Evolutionary conservation across 1,140 invertebrate species (phyloP), one percentile per base, ranked within the genome.

Genomic region (Mamestra configurata): DNA sequence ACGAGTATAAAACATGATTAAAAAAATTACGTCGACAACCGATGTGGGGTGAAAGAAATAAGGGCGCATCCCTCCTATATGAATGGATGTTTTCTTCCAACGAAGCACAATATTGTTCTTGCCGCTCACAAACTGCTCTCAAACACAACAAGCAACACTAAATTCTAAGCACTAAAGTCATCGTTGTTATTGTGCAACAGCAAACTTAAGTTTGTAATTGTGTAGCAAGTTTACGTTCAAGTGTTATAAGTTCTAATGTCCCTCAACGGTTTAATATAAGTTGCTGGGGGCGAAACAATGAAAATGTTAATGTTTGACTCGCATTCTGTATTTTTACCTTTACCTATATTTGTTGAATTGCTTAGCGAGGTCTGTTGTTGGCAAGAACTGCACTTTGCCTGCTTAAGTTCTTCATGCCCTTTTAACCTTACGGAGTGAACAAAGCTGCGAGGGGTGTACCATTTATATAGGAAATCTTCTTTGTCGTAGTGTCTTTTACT

Each of bases 1-100:
- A 93, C 86, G 87, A 89, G 87, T 90, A 94, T 94, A 94, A 94
- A 94, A 87, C 88, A 94, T 93, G 92, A 94, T 94, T 93, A 93
- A 94, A 94, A 94, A 94, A 94, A 94, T 94, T 92, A 93, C 89
- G 84, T 85, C 88, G 89, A 93, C 89, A 91, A 86, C 86, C 83
- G 82, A 79, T 84, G 77, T 84, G 84, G 87, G 86, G 86, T 49
- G 73, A 68, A 66, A 79, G 82, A 64, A 79, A 85, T 86, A 82
- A 89, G 92, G 92, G 92, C 76, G 81, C 88, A 87, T 91, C 91
- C 92, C 92, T 88, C 77, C 53, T 85, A 82, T 88, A 89, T 91
- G 87, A 89, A 92, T 91, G 87, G 86, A 88, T 87, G 89, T 84
- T 92, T 92, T 92, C 90, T 92, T 76, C 88, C 84, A 83, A 82